Percentiles rank a stretch among this genome's conserved stretches.
These are phyloP conservation scores for Gryllus longicercus DNA, from an alignment of 2,888 invertebrate species.

Conservation along the genomic window DNA sequence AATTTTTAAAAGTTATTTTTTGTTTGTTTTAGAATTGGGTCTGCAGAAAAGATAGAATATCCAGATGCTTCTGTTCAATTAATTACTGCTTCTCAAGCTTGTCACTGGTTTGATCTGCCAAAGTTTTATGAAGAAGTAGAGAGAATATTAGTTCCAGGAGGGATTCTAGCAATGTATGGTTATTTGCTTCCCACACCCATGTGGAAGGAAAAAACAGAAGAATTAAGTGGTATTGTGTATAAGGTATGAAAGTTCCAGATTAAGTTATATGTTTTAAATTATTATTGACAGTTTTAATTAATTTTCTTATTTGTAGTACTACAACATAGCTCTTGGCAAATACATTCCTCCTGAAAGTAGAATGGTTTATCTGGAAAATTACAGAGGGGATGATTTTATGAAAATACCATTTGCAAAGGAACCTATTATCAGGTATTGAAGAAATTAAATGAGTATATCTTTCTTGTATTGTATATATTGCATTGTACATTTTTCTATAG, in stretches of 20 bases:
- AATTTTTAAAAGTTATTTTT: neutral
- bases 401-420: slow-evolving; percentile 38
- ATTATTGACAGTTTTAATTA: slow-evolving; percentile 22
- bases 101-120: slow-evolving; percentile 50
- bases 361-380: slow-evolving; percentile 41
- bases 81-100: slow-evolving; percentile 47
- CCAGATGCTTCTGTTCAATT: slow-evolving; percentile 44
- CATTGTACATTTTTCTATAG: slow-evolving; percentile 36
- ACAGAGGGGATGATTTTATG: slow-evolving; percentile 38
- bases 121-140: slow-evolving; percentile 48
- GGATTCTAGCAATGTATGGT: slow-evolving; percentile 45
- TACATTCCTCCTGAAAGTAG: slow-evolving; percentile 40
- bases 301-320: slow-evolving; percentile 37
- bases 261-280: neutral
- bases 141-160: slow-evolving; percentile 47
- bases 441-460: slow-evolving; percentile 18
- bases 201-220: slow-evolving; percentile 33
- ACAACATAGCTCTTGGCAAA: slow-evolving; percentile 38
- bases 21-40: slow-evolving; percentile 41
- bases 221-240: slow-evolving; percentile 38
- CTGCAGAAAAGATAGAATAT: slow-evolving; percentile 46
- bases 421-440: slow-evolving; percentile 37
- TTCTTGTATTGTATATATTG: neutral
- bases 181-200: slow-evolving; percentile 40
- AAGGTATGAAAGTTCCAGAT: slow-evolving; percentile 35